phyloP scores from a whole-genome alignment of 2,888 invertebrate genomes.

The Cantharis nigra region DNA sequence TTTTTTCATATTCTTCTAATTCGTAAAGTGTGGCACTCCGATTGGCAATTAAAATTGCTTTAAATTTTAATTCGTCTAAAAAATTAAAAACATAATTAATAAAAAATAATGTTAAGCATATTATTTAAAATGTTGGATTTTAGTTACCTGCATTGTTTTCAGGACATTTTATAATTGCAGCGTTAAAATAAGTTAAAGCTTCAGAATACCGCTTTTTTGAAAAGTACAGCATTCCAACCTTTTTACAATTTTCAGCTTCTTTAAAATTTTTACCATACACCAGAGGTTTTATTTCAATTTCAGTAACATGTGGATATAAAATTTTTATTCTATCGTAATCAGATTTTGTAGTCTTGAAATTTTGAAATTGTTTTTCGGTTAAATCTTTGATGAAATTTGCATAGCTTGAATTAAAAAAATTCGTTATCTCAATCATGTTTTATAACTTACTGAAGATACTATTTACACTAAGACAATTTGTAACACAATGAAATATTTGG shows the following conservation, averaged over 20 bases:
- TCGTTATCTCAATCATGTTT: constrained; percentile 6
- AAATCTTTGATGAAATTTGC: constrained; percentile 1
- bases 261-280: constrained; percentile 61
- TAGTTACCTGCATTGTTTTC: constrained; percentile 66
- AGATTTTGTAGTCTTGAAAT: constrained; percentile 64
- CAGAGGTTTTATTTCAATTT: constrained; percentile 48
- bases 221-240: constrained; percentile 74
- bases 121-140: background rate
- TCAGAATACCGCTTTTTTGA: constrained; percentile 70
- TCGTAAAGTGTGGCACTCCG: constrained; percentile 81
- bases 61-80: constrained; percentile 51
- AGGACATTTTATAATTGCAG: constrained; percentile 70
- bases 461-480: background rate
- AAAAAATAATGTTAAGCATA: background rate
- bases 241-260: constrained; percentile 68
- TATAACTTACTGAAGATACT: background rate
- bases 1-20: constrained; percentile 67
- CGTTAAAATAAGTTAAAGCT: constrained; percentile 72
- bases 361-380: background rate
- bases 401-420: constrained; percentile 13
- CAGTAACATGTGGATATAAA: constrained; percentile 57
- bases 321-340: constrained; percentile 70
- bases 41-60: constrained; percentile 76
- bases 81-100: background rate
- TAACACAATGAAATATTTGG: background rate